phyloP scores from a whole-genome alignment of 2,113 vertebrate genomes.

The Progne subis region DNA sequence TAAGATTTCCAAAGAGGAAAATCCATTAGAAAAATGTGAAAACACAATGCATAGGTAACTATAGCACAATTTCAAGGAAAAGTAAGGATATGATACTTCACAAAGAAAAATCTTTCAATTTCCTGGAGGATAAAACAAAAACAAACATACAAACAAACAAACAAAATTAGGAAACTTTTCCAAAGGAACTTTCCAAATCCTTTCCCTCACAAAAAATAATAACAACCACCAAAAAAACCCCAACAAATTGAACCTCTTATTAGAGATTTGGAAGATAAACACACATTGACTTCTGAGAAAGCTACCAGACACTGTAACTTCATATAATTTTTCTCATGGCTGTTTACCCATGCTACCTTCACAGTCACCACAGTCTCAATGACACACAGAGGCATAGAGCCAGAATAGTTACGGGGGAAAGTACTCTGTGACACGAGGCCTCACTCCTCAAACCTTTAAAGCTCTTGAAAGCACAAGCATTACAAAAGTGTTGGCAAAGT shows the following conservation, averaged over 20 bases:
- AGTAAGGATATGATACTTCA: background rate
- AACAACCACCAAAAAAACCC: background rate
- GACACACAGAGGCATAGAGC: background rate
- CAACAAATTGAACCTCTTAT: background rate
- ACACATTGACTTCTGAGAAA: background rate
- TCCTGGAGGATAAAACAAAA: background rate
- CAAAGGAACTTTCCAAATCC: background rate
- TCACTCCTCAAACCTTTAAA: slow-evolving; percentile 1
- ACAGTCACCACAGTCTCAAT: background rate
- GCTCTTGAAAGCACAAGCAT: slow-evolving; percentile 4
- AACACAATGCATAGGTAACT: background rate
- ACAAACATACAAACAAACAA: background rate
- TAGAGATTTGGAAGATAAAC: background rate
- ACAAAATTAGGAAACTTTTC: background rate
- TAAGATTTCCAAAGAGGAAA: background rate
- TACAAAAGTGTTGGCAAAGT: background rate
- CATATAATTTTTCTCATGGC: background rate
- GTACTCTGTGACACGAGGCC: background rate
- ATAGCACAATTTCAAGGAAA: background rate
- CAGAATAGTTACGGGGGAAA: background rate
- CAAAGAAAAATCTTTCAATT: background rate
- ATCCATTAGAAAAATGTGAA: background rate
- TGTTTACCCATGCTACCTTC: background rate
- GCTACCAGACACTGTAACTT: background rate
- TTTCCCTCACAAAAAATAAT: background rate